These are phyloP conservation scores for Arnoldichthys spilopterus DNA, from an alignment of 2,797 vertebrate genomes.

Conservation along the genomic window DNA sequence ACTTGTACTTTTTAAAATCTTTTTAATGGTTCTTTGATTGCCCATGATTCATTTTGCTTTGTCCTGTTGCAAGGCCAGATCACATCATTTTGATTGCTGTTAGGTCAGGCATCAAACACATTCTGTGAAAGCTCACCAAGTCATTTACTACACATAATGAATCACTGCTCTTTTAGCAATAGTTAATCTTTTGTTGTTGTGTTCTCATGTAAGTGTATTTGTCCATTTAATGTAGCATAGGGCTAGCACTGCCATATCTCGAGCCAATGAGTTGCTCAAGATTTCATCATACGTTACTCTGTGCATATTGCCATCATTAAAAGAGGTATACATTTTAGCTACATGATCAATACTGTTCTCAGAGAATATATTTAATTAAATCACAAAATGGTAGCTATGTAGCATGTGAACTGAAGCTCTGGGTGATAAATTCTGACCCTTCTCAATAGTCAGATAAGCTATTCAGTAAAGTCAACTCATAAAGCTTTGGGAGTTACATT, in stretches of 20 bases:
- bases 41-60: background rate
- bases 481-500: background rate
- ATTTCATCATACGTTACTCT: background rate
- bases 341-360: background rate
- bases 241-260: slow-evolving; percentile 74
- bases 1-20: background rate
- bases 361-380: background rate
- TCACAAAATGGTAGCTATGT: too few species aligned
- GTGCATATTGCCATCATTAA: background rate
- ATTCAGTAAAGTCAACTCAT: background rate
- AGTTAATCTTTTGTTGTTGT: background rate
- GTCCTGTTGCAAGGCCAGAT: background rate
- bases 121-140: background rate
- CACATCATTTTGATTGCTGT: background rate
- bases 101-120: background rate
- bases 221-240: slow-evolving; percentile 66
- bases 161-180: background rate
- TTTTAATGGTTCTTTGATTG: background rate
- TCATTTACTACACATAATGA: background rate
- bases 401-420: background rate
- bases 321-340: background rate
- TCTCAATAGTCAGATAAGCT: slow-evolving; percentile 3
- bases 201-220: slow-evolving; percentile 18
- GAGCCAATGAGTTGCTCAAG: background rate
- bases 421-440: background rate